Conservation (phyloP, 1,140 invertebrate genomes). For the Wasmannia auropunctata region DNA sequence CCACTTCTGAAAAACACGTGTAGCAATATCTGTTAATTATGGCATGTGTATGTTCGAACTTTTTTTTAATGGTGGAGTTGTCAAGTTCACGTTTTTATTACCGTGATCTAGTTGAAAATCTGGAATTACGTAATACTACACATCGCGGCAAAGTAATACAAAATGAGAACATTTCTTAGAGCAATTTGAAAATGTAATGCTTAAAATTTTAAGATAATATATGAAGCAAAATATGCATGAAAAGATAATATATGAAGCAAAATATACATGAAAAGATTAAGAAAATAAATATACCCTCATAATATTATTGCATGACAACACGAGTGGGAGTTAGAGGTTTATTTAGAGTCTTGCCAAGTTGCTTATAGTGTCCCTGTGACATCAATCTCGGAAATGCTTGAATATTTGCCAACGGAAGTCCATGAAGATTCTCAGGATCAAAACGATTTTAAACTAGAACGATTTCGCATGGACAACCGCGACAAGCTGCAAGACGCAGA, state of each 20-base stretch:
- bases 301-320: not conserved
- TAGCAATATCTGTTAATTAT: too few relatives aligned
- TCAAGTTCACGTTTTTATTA: too few relatives aligned
- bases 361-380: conserved; percentile 6
- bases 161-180: not conserved
- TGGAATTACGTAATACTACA: not conserved
- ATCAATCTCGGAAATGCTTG: conserved; percentile 16
- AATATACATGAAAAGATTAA: not conserved
- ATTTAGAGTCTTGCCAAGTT: not conserved
- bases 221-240: not conserved
- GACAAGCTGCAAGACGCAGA: not conserved
- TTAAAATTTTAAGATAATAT: not conserved
- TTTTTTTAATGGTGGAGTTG: too few relatives aligned
- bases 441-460: conserved; percentile 4
- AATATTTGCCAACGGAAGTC: conserved; percentile 27
- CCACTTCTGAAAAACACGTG: too few relatives aligned
- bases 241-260: not conserved
- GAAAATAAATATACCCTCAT: not conserved
- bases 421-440: conserved; percentile 11
- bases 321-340: not conserved
- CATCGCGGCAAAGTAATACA: not conserved
- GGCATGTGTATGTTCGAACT: too few relatives aligned
- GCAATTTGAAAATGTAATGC: too few relatives aligned
- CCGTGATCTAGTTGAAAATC: too few relatives aligned
- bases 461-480: not conserved